phyloP scores from a whole-genome alignment of 2,113 vertebrate species.

The Ceyx melanurus region DNA sequence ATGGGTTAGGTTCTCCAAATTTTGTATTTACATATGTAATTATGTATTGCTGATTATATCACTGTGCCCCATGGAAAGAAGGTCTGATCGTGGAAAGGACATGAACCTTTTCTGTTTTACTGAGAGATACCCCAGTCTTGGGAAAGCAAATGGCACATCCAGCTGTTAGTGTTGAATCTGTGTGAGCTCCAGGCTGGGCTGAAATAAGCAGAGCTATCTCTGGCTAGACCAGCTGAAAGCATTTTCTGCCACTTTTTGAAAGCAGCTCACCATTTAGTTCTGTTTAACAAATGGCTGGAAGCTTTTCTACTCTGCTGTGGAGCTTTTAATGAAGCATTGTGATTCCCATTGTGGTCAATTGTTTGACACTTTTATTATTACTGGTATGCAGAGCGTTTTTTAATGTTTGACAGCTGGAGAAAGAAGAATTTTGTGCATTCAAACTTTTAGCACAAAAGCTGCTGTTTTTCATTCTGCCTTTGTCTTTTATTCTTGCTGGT shows the following conservation, averaged over 20 bases:
- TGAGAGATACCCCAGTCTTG: background rate
- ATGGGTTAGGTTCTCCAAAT: slow-evolving; percentile 23
- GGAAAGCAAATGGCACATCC: background rate
- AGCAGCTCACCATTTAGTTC: slow-evolving; percentile 1
- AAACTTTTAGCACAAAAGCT: slow-evolving; percentile 58
- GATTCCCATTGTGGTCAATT: slow-evolving; percentile 41
- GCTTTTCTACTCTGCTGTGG: slow-evolving; percentile 36
- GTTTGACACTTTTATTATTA: slow-evolving; percentile 51
- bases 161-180: background rate
- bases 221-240: background rate
- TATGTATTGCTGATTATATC: background rate
- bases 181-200: background rate
- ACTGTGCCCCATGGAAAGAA: background rate
- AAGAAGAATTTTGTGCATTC: slow-evolving; percentile 64
- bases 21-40: background rate
- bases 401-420: slow-evolving; percentile 59
- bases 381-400: slow-evolving; percentile 20
- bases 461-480: slow-evolving; percentile 56
- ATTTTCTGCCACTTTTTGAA: slow-evolving; percentile 26
- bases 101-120: background rate
- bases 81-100: background rate
- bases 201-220: background rate
- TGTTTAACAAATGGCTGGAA: slow-evolving; percentile 39
- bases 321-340: slow-evolving; percentile 56
- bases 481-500: slow-evolving; percentile 65